Conservation (phyloP, 1,140 invertebrate genomes). For the Phymastichus coffea region DNA sequence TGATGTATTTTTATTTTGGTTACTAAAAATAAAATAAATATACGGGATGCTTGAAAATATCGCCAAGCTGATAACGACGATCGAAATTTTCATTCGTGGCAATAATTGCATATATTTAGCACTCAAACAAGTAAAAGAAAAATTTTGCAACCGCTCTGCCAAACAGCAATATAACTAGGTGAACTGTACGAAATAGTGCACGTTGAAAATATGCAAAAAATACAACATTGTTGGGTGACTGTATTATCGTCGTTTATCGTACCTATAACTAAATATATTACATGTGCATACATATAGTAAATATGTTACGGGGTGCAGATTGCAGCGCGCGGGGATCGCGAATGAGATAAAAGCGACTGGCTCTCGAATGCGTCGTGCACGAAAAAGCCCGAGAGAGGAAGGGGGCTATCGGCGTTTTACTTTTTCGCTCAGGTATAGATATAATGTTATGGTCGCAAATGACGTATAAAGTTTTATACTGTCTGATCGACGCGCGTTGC, state of each 20-base stretch:
- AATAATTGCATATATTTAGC: neutral
- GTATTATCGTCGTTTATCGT: conserved; percentile 52
- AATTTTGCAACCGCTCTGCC: conserved; percentile 49
- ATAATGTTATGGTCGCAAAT: too few species aligned
- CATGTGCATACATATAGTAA: conserved; percentile 18
- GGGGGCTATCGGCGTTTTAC: too few species aligned
- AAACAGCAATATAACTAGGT: conserved; percentile 15
- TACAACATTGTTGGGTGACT: conserved; percentile 37
- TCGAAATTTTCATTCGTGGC: conserved; percentile 1
- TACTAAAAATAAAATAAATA: too few species aligned
- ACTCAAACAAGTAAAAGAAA: too few species aligned
- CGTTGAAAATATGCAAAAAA: conserved; percentile 9
- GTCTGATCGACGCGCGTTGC: too few species aligned
- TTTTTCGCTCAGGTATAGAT: too few species aligned
- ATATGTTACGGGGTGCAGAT: conserved; percentile 30
- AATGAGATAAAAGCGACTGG: neutral
- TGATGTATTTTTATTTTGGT: too few species aligned
- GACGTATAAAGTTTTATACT: too few species aligned
- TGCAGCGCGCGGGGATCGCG: conserved; percentile 13
- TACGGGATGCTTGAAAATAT: too few species aligned
- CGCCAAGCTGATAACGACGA: conserved; percentile 2
- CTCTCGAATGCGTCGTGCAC: too few species aligned
- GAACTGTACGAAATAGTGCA: neutral
- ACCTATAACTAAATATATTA: conserved; percentile 45
- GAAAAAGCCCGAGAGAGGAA: too few species aligned